A percentile compares a stretch with the other conserved stretches of the same genome.
phyloP scores from a whole-genome alignment of 2,888 invertebrate species.

The Apotomis capreana region DNA sequence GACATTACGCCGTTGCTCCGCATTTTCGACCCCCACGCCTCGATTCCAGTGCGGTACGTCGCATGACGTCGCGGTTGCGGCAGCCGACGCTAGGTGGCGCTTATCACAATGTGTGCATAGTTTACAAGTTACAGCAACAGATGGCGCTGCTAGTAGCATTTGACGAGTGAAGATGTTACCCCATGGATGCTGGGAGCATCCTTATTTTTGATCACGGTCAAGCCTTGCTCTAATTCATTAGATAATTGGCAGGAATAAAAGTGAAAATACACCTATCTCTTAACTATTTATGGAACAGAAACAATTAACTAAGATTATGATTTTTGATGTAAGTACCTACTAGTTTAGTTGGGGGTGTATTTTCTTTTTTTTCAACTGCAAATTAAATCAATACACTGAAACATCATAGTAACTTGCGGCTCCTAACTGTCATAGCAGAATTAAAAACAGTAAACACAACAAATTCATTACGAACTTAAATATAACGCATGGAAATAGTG shows the following conservation, averaged over 20 bases:
- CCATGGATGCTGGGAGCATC: constrained; percentile 41
- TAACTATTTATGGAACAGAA: no score
- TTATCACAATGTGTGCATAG: constrained; percentile 67
- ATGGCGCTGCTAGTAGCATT: constrained; percentile 62
- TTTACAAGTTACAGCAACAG: constrained; percentile 61
- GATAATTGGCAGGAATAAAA: constrained; percentile 17
- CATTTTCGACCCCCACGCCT: constrained; percentile 89
- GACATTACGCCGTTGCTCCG: constrained; percentile 90
- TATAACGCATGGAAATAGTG: constrained; percentile 16
- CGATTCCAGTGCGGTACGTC: constrained; percentile 81
- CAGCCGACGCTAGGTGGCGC: constrained; percentile 72
- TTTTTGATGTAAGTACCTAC: no score
- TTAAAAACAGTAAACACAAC: constrained; percentile 21
- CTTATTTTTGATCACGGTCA: constrained; percentile 22
- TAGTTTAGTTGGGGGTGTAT: neutral
- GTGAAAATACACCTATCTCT: constrained; percentile 17
- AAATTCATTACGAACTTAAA: constrained; percentile 10
- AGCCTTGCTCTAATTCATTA: constrained; percentile 51
- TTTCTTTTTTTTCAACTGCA: constrained; percentile 21
- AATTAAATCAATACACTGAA: constrained; percentile 12
- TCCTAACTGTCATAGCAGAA: constrained; percentile 36
- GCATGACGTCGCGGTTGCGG: constrained; percentile 64
- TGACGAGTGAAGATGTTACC: constrained; percentile 43
- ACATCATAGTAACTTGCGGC: constrained; percentile 3
- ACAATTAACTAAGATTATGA: no score